These are phyloP conservation scores for Melieria crassipennis DNA, from an alignment of 2,888 invertebrate genomes.

Conservation along the genomic window DNA sequence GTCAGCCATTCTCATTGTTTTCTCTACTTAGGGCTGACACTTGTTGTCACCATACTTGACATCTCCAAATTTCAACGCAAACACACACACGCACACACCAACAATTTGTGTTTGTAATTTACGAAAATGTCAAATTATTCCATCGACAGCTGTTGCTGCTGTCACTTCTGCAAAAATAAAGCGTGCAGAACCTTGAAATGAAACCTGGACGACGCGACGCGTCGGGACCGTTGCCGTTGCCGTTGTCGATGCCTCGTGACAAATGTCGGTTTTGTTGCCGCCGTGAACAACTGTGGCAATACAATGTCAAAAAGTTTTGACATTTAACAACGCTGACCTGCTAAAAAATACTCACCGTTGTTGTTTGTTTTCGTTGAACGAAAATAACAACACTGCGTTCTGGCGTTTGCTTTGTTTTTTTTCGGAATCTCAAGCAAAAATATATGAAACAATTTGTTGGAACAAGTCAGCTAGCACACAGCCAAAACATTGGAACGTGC, in stretches of 20 bases:
- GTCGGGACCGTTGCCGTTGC: too few species aligned
- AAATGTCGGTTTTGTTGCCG: background rate
- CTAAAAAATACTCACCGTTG: slow-evolving; percentile 25
- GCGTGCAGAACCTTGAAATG: slow-evolving; percentile 22
- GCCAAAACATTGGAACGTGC: slow-evolving; percentile 32
- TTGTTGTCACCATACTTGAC: slow-evolving; percentile 32
- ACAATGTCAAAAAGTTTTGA: slow-evolving; percentile 24
- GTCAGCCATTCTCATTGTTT: slow-evolving; percentile 22
- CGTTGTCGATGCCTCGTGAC: too few species aligned
- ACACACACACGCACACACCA: background rate
- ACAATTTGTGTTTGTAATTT: slow-evolving; percentile 17
- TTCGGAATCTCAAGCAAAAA: background rate
- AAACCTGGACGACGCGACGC: background rate
- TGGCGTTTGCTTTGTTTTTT: background rate
- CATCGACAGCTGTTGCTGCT: slow-evolving; percentile 29
- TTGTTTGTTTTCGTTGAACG: slow-evolving; percentile 9
- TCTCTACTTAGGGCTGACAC: slow-evolving; percentile 30
- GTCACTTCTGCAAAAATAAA: slow-evolving; percentile 12
- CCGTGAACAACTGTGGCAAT: slow-evolving; percentile 16
- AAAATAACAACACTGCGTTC: background rate
- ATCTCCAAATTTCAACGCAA: slow-evolving; percentile 23
- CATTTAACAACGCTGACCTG: slow-evolving; percentile 34
- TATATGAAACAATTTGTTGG: background rate
- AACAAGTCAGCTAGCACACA: background rate
- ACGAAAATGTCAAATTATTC: slow-evolving; percentile 30